Evolutionary conservation across 2,888 invertebrate species (phyloP), one percentile per base, ranked within the genome.

Genomic region (Kuschelorhynchus macadamiae): DNA sequence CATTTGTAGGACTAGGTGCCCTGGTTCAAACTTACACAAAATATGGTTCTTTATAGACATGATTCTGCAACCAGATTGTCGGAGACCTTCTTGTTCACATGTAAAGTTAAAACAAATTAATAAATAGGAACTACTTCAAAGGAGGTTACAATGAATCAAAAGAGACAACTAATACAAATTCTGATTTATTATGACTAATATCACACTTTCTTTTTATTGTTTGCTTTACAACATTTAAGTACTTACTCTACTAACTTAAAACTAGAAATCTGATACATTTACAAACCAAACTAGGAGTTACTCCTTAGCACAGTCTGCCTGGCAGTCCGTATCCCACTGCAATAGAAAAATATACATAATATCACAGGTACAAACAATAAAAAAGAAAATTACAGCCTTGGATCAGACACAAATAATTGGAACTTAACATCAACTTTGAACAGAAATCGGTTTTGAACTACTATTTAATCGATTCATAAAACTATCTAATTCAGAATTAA

Each of bases 401-500:
- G 63, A 64, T 39, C 44, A 71, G 30, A 30, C 16, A 42, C 41
- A 41, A 20, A 20, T 32, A 0, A 60, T 49, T 60, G 17, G 18
- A 55, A 64, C 44, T 69, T 69, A 70, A 70, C 66, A 64, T 75
- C 63, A 81, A 82, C 84, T 77, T 87, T 87, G 77, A 80, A 79
- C 70, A 16, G 81, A 79, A 71, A 75, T 72, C 76, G 55, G 9
- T 30, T 55, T 41, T 25, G 89, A 89, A 72, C 89, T 86, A 81
- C 11, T 4, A 12, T 36, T 36, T 12, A 36, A 36, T 11, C 11
- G 86, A 75, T 85, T 86, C 86, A 91, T 90, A 83, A 90, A 90
- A 78, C 84, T 85, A 84, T 90, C 88, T 81, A 91, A 81, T 76
- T 88, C 88, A 81, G 66, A 72, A 70, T 86, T 86, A 79, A 90